phyloP scores from a whole-genome alignment of 2,113 vertebrate genomes.

The Podarcis raffonei region DNA sequence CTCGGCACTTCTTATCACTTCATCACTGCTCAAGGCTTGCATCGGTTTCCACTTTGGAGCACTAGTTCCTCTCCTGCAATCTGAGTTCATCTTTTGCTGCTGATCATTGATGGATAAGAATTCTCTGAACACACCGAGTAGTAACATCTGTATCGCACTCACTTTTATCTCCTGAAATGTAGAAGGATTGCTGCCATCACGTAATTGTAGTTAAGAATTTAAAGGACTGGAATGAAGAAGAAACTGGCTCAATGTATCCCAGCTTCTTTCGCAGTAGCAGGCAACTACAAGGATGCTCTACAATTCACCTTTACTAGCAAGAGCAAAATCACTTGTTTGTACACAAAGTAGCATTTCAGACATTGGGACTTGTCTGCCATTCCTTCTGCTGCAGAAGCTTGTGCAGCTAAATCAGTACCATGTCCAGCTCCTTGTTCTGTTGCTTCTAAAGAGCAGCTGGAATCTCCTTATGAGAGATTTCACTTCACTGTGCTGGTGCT shows the following conservation, averaged over 20 bases:
- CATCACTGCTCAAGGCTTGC: not conserved
- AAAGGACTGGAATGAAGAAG: not conserved
- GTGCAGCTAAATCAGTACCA: not conserved
- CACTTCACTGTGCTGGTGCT: not conserved
- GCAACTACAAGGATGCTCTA: not conserved
- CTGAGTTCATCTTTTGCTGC: not conserved
- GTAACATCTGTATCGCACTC: not conserved
- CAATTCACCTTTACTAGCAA: not conserved
- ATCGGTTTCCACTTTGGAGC: not conserved
- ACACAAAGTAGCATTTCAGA: not conserved
- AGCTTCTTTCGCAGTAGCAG: not conserved
- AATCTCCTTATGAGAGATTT: not conserved
- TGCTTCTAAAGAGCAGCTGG: not conserved
- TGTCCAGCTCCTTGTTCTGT: not conserved
- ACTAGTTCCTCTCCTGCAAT: not conserved
- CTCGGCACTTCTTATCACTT: not conserved
- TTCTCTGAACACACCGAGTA: not conserved
- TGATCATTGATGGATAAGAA: not conserved
- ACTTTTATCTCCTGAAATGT: not conserved
- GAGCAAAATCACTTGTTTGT: not conserved
- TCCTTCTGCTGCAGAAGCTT: not conserved
- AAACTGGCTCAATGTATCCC: not conserved
- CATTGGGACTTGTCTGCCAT: not conserved
- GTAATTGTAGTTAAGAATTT: not conserved
- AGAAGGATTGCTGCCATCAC: not conserved